Evolutionary conservation across 2,888 invertebrate species (phyloP).

Genomic region (Strigamia transsilvanica): DNA sequence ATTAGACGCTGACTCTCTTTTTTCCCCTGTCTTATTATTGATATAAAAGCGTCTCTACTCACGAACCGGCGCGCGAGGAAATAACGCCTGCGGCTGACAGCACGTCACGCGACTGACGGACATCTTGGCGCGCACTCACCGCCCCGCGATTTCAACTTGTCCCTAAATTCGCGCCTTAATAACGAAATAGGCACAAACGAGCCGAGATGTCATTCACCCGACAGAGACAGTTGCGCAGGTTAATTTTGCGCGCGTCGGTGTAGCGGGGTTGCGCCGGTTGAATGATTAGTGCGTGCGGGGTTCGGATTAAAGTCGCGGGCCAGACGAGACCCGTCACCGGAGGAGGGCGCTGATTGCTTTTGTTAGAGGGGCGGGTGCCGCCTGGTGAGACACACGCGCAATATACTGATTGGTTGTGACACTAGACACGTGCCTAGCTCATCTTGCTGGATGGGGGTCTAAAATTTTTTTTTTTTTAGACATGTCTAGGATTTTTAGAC

Average conservation of each 20-base stretch:
- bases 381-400: conserved; percentile 25
- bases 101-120: conserved; percentile 18
- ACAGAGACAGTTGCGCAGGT: not conserved
- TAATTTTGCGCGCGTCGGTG: not conserved
- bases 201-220: conserved; percentile 24
- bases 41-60: conserved; percentile 31
- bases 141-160: not conserved
- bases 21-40: conserved; percentile 27
- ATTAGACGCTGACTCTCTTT: conserved; percentile 21
- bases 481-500: no score
- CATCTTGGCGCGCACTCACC: not conserved
- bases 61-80: not conserved
- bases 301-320: not conserved
- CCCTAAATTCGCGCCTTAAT: conserved; percentile 22
- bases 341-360: conserved; percentile 37
- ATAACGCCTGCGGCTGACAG: conserved; percentile 15
- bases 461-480: not conserved
- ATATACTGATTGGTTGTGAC: conserved; percentile 32
- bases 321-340: conserved; percentile 5
- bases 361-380: conserved; percentile 37
- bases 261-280: not conserved
- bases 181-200: conserved; percentile 42
- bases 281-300: not conserved
- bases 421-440: not conserved
- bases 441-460: not conserved